Percentiles rank a stretch among this genome's conserved stretches.
These are phyloP conservation scores for Agriopis leucophaearia DNA, from an alignment of 2,888 invertebrate species.

Conservation along the genomic window DNA sequence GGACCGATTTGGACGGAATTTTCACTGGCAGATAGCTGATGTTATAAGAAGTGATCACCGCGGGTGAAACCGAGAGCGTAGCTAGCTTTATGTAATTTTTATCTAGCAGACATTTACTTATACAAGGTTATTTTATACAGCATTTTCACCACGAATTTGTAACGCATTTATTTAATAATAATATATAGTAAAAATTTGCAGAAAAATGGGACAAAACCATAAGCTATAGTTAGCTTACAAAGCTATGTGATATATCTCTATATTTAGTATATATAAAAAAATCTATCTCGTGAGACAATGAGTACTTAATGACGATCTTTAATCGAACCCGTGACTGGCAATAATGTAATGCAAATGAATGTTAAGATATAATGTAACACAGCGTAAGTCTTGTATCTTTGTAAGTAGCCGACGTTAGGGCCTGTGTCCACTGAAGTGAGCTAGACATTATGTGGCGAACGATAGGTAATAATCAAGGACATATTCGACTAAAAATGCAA, in stretches of 20 bases:
- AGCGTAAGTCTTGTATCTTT: background rate
- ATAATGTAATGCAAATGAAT: slow-evolving; percentile 70
- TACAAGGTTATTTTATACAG: background rate
- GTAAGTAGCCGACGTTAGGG: too few species aligned
- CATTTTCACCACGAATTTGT: background rate
- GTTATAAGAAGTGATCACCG: too few species aligned
- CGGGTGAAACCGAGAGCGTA: too few species aligned
- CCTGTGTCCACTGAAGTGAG: too few species aligned
- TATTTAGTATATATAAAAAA: slow-evolving; percentile 52
- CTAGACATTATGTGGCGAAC: too few species aligned
- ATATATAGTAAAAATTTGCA: background rate
- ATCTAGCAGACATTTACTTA: too few species aligned
- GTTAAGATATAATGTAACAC: background rate
- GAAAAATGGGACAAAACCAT: background rate
- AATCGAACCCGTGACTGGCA: slow-evolving; percentile 77
- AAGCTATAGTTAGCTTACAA: background rate
- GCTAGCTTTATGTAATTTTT: too few species aligned
- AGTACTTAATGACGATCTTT: slow-evolving; percentile 69
- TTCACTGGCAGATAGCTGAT: too few species aligned
- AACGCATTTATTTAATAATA: background rate
- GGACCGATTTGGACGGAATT: too few species aligned
- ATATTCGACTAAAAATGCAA: too few species aligned
- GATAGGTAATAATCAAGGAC: too few species aligned
- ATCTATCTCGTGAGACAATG: slow-evolving; percentile 75
- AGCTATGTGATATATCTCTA: background rate